Base-by-base conservation (phyloP, 2,888 invertebrate species). In the Cylindroiulus punctatus region DNA sequence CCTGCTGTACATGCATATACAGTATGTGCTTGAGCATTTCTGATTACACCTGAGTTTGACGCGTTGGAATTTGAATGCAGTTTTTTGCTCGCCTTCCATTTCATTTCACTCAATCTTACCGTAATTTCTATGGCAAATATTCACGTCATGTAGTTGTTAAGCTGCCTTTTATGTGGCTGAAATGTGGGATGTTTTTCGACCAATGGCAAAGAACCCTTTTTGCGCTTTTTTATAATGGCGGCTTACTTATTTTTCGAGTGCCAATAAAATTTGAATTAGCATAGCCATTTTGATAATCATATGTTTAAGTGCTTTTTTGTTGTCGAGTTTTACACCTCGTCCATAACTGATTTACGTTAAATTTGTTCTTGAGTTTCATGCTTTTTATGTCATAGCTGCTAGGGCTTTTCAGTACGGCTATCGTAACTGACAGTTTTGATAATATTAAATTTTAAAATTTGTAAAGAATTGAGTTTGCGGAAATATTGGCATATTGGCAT, bases 201-300 rank as follows among this genome's bases (percentile, higher is more conserved):
- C 76, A 30, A 30, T 76, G 4, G 76, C 12, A 22, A 30, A 76
- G 76, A 30, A 17, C 17, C 76, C 30, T 14, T 30, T 76, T 26
- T 76, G 30, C 12, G 76, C 30, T 22, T 76, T 76, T 76, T 76
- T 7, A 7, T 36, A 17, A 30, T 30, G 76, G 30, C 17, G 2
- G 30, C 76, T 32, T 30, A 76, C 65, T 76, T 30, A 76, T 30
- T 30, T n/a, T 76, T 17, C 30, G 76, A 76, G 76, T 17, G 30
- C 26, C 76, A 30, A 32, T 76, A 76, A 76, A 76, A 76, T 76
- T 26, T 14, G 30, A 76, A 76, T 76, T 76, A 76, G 76, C 76
- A 76, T 76, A 76, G 30, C 76, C 76, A 30, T 76, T 76, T 76
- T 30, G 76, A 76, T 76, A 76, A 76, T 76, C 76, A 30, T 30